Conservation (phyloP, 2,113 vertebrate species). For the Cyprinus carpio region DNA sequence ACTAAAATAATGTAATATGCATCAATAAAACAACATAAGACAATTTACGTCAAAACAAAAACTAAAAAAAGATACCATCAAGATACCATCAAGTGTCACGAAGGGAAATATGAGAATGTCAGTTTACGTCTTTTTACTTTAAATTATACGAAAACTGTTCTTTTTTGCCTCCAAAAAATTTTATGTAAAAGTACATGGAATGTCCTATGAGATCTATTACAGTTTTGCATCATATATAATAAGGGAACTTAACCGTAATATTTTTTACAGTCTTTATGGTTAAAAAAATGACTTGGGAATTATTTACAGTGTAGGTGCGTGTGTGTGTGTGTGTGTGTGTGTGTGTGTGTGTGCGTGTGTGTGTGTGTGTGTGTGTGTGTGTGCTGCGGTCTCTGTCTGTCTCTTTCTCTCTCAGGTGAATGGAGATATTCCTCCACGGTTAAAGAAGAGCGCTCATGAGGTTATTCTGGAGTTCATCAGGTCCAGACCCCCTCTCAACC, state of each 20-base stretch:
- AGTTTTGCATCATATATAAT: background rate
- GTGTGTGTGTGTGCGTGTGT: too few relatives aligned
- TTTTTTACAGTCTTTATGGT: background rate
- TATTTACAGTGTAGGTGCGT: background rate
- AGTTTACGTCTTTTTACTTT: background rate
- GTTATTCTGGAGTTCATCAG: conserved; percentile 98
- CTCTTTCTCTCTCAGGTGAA: conserved; percentile 79
- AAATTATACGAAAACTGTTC: background rate
- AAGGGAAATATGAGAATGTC: too few relatives aligned
- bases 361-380: too few relatives aligned
- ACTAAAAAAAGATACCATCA: background rate
- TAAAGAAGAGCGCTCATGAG: conserved; percentile 98
- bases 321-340: too few relatives aligned
- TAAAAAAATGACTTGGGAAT: too few relatives aligned
- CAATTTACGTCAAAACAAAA: background rate
- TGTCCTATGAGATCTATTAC: background rate
- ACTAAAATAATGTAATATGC: background rate
- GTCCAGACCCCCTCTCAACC: conserved; percentile 95
- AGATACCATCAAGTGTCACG: too few relatives aligned
- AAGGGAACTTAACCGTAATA: too few relatives aligned
- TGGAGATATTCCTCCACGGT: conserved; percentile 89
- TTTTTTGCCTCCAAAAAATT: background rate
- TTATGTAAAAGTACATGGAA: background rate
- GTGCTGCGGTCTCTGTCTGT: background rate
- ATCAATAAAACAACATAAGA: background rate